Evolutionary conservation across 2,888 invertebrate species (phyloP).

Genomic region (Lordiphosa andalusiaca): DNA sequence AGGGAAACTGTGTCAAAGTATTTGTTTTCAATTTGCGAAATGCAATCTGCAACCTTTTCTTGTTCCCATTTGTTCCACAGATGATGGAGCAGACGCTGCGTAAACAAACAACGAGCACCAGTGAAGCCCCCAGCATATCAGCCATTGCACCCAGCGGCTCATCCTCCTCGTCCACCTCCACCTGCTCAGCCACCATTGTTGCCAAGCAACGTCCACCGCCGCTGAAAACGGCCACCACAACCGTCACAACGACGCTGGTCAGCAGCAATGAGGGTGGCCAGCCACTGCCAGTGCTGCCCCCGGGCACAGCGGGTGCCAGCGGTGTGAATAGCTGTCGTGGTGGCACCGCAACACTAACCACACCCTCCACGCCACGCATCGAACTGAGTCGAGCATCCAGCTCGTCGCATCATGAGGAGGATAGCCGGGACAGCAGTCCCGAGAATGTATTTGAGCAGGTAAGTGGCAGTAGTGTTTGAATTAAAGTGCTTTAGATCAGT

Average conservation of each 20-base stretch:
- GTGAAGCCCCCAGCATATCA: constrained; percentile 46
- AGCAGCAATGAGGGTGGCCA: constrained; percentile 68
- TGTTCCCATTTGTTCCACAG: constrained; percentile 31
- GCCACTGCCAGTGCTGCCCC: constrained; percentile 33
- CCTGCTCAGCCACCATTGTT: constrained; percentile 59
- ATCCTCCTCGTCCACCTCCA: constrained; percentile 45
- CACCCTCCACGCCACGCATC: constrained; percentile 90
- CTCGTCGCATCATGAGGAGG: constrained; percentile 88
- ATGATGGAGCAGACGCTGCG: constrained; percentile 55
- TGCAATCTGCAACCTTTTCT: constrained; percentile 17
- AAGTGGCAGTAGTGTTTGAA: constrained; percentile 46
- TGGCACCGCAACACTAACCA: constrained; percentile 78
- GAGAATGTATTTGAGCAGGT: constrained; percentile 90
- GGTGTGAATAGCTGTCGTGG: constrained; percentile 47
- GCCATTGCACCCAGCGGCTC: constrained; percentile 19
- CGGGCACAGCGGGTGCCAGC: not conserved
- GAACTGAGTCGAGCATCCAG: constrained; percentile 94
- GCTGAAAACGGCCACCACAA: constrained; percentile 67
- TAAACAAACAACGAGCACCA: constrained; percentile 46
- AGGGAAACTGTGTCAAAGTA: constrained; percentile 34
- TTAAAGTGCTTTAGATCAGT: not conserved
- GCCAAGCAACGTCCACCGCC: constrained; percentile 79
- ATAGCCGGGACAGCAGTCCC: constrained; percentile 91
- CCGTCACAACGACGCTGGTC: constrained; percentile 60
- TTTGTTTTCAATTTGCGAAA: constrained; percentile 47